phyloP scores from a whole-genome alignment of 2,888 invertebrate genomes.

The Abscondita cerata region DNA sequence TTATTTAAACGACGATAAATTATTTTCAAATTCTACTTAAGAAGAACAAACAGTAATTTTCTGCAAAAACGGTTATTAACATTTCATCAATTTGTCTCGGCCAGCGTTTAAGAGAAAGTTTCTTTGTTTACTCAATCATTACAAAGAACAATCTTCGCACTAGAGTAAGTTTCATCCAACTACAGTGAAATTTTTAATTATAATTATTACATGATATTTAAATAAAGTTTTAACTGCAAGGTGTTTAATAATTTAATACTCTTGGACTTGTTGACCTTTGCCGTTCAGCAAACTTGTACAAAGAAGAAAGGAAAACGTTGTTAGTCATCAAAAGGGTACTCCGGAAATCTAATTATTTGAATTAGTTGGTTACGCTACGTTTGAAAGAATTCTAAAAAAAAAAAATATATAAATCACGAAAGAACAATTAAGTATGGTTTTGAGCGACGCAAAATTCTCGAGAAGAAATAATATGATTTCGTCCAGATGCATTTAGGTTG shows the following conservation, averaged over 20 bases:
- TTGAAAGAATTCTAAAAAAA: slow-evolving; percentile 14
- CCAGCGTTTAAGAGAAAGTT: too few relatives aligned
- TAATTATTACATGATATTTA: too few relatives aligned
- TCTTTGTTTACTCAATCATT: too few relatives aligned
- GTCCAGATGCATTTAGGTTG: slow-evolving; percentile 6
- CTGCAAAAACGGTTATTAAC: too few relatives aligned
- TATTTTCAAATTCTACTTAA: too few relatives aligned
- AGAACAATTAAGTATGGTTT: slow-evolving; percentile 9
- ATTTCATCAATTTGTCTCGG: too few relatives aligned
- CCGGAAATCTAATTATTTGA: slow-evolving; percentile 22
- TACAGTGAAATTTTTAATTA: too few relatives aligned
- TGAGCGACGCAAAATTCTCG: background rate
- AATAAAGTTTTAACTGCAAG: too few relatives aligned
- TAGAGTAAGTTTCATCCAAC: too few relatives aligned
- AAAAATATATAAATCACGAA: slow-evolving; percentile 16
- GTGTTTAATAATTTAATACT: background rate
- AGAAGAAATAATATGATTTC: background rate
- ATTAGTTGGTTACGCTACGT: slow-evolving; percentile 18
- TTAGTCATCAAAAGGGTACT: slow-evolving; percentile 4
- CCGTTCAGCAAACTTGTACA: background rate
- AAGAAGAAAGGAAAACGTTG: background rate
- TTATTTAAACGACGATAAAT: too few relatives aligned
- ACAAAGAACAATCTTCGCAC: too few relatives aligned
- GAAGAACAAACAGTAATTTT: too few relatives aligned
- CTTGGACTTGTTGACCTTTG: background rate